Percentiles rank a stretch among this genome's conserved stretches.
Evolutionary conservation across 2,113 vertebrate species (phyloP).

Genomic region (Garra rufa): DNA sequence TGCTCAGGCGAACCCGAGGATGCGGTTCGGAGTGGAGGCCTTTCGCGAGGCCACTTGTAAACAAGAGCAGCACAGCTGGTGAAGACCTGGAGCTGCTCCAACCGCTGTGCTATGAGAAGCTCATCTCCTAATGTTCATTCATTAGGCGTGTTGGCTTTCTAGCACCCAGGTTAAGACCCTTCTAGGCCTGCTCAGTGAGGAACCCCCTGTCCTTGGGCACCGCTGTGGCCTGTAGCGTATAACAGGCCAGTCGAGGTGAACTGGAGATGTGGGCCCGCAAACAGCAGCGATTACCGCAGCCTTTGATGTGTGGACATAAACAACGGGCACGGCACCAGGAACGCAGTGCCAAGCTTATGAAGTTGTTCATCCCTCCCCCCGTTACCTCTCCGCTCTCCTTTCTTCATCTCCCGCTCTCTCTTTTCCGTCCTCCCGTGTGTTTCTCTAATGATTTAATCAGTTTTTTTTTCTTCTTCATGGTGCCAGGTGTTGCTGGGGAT

Average conservation of each 20-base stretch:
- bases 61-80: slow-evolving; percentile 68
- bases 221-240: neutral
- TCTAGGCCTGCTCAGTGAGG: slow-evolving; percentile 8
- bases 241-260: slow-evolving; percentile 59
- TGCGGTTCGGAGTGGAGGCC: neutral
- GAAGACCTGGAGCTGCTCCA: slow-evolving; percentile 67
- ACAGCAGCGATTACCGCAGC: slow-evolving; percentile 62
- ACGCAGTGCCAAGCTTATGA: slow-evolving; percentile 39
- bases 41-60: slow-evolving; percentile 61
- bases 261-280: slow-evolving; percentile 54
- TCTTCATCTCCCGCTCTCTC: slow-evolving; percentile 51
- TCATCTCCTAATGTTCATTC: slow-evolving; percentile 63
- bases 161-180: slow-evolving; percentile 13
- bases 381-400: slow-evolving; percentile 46
- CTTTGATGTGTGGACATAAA: slow-evolving; percentile 51
- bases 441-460: slow-evolving; percentile 68
- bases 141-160: slow-evolving; percentile 62
- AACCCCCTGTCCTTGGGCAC: neutral
- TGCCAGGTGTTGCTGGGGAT: slow-evolving; percentile 65
- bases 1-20: slow-evolving; percentile 29
- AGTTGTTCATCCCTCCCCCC: slow-evolving; percentile 52
- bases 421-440: slow-evolving; percentile 41
- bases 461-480: slow-evolving; percentile 59
- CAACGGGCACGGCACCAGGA: slow-evolving; percentile 31
- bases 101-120: slow-evolving; percentile 55